Evolutionary conservation across 2,888 invertebrate genomes (phyloP), one percentile per base, ranked within the genome.

Genomic region (Catocala fraxini): DNA sequence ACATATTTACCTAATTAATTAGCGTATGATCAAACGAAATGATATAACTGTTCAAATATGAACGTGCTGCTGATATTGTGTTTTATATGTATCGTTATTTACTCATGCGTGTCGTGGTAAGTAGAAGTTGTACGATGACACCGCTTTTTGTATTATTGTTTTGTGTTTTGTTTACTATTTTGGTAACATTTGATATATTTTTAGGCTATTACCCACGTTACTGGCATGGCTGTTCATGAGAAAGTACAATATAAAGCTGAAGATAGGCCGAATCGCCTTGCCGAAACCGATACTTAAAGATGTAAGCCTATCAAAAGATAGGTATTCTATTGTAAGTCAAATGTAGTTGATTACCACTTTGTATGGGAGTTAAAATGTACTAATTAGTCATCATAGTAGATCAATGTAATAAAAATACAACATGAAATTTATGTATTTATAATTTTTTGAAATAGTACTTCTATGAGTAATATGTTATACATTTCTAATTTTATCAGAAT

Each of bases 261-360:
- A 96, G 73, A 97, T 98, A 67, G 97, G 98, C 11, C 95, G 97
- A 72, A 97, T 98, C 73, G 96, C 96, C n/a, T 93, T 98, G 58
- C 97, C 97, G 0, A 97, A 97, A 82, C 95, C 97, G 56, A 96
- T 96, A 77, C 90, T 98, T 13, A 96, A 96, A 86, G 97, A 98
- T 95, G 97, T 98, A 35, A 96, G 96, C 79, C 95, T 98, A 66
- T 96, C 96, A 57, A 97, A 97, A 90, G 97, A 96, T 94, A 97
- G 97, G 56, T 97, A 96, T 82, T 96, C 96, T 55, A 94, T 97
- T 80, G 97, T 97, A 95, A 95, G 96, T 94, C 45, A 15, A 15
- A 15, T 55, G 11, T 43, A 52, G 10, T 45, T 56, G 43, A 65
- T 58, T 56, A 41, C 46, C 59, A 48, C 51, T 33, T 6, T 53